A percentile compares a stretch with the other conserved stretches of the same genome.
phyloP scores from a whole-genome alignment of 2,888 invertebrate species.

The Anoplius nigerrimus region DNA sequence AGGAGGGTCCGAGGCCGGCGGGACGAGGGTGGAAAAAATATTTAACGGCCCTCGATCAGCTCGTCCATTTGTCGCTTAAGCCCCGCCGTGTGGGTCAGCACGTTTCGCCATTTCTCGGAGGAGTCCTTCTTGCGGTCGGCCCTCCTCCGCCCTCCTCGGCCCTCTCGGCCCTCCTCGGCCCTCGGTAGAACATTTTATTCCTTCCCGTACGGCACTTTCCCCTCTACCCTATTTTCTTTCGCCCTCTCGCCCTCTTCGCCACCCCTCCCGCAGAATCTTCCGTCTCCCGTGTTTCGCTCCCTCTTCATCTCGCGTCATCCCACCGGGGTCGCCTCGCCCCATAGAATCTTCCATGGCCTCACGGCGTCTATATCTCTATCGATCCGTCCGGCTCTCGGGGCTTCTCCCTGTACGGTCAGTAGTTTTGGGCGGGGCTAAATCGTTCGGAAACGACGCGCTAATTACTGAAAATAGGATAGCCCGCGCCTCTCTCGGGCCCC shows the following conservation, averaged over 20 bases:
- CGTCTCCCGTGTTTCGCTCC: neutral
- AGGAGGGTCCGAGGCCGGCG: too few species aligned
- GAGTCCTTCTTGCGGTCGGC: neutral
- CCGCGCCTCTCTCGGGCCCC: too few species aligned
- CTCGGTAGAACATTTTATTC: too few species aligned
- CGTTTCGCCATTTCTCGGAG: neutral
- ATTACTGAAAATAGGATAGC: constrained; percentile 11
- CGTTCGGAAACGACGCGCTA: constrained; percentile 36
- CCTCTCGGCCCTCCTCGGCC: too few species aligned
- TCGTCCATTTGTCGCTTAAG: neutral
- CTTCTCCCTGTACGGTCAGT: constrained; percentile 33
- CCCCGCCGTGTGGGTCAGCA: neutral
- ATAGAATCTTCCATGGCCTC: constrained; percentile 48
- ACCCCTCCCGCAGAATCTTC: constrained; percentile 4
- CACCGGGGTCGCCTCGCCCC: constrained; percentile 33
- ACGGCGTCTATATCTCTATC: constrained; percentile 52
- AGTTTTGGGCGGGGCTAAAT: constrained; percentile 46
- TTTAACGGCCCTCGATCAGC: neutral
- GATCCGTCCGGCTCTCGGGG: constrained; percentile 47
- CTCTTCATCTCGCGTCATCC: neutral
- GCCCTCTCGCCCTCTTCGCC: constrained; percentile 2
- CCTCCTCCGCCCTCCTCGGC: too few species aligned
- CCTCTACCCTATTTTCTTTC: neutral
- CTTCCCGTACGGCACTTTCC: neutral
- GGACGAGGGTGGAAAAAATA: too few species aligned